Conservation (phyloP, 2,888 invertebrate species). For the Heteromyza rotundicornis region DNA sequence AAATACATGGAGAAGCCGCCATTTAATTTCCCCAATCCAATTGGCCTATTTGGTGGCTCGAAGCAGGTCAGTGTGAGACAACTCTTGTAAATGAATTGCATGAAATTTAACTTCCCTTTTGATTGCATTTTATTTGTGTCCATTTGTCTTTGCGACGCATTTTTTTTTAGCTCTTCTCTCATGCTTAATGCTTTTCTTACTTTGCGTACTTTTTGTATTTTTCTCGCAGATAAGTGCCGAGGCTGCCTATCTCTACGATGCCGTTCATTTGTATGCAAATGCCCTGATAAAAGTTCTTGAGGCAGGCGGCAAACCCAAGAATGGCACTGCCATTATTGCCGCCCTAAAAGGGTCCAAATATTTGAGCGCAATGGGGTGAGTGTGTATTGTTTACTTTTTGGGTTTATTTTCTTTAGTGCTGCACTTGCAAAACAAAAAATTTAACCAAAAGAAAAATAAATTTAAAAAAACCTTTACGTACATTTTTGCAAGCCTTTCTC, state of each 20-base stretch:
- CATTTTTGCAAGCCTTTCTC: too few relatives aligned
- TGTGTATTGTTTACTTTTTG: neutral
- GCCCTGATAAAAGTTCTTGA: conserved; percentile 77
- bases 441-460: too few relatives aligned
- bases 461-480: too few relatives aligned
- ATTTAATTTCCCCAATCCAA: conserved; percentile 85
- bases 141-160: neutral
- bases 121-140: neutral
- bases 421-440: too few relatives aligned
- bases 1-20: conserved; percentile 83
- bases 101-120: neutral
- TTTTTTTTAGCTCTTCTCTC: conserved; percentile 13
- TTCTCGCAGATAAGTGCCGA: conserved; percentile 77
- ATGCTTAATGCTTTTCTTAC: conserved; percentile 33
- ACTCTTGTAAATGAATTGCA: too few relatives aligned
- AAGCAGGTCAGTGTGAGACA: conserved; percentile 71
- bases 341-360: conserved; percentile 80
- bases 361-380: conserved; percentile 85
- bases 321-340: conserved; percentile 83
- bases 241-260: conserved; percentile 92
- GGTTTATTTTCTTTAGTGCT: too few relatives aligned
- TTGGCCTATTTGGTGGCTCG: conserved; percentile 73
- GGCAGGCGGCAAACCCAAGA: conserved; percentile 72
- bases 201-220: conserved; percentile 5
- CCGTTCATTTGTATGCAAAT: conserved; percentile 88